Evolutionary conservation across 2,113 vertebrate genomes (phyloP).

Genomic region (Geococcyx californianus): DNA sequence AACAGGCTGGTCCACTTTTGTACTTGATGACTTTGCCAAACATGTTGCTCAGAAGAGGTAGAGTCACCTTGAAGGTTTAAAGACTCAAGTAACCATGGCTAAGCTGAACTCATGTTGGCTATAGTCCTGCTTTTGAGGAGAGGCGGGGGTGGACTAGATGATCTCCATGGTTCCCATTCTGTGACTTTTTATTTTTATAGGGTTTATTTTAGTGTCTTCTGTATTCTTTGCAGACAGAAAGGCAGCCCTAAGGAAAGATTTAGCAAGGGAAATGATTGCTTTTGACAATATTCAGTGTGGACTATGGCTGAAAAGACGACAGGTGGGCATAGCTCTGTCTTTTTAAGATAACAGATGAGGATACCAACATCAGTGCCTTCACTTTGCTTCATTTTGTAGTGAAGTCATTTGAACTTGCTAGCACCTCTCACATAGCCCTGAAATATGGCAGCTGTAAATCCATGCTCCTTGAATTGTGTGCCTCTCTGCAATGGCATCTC

Average conservation of each 20-base stretch:
- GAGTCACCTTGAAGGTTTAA: neutral
- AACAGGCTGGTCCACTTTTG: neutral
- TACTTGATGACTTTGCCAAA: neutral
- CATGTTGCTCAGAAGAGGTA: neutral
- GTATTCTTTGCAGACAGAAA: neutral
- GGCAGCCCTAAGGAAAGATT: neutral
- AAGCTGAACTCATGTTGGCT: neutral
- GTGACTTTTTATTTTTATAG: neutral
- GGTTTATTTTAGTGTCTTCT: neutral
- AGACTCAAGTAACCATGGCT: neutral
- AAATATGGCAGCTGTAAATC: constrained; percentile 39
- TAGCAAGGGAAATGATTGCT: neutral
- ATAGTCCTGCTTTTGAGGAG: neutral
- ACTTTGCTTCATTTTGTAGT: constrained; percentile 20
- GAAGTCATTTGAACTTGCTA: neutral
- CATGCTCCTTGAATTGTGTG: neutral
- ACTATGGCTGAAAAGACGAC: neutral
- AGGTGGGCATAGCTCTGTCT: neutral
- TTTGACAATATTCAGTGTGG: neutral
- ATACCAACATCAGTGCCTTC: neutral
- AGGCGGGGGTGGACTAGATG: neutral
- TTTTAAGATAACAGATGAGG: constrained; percentile 26
- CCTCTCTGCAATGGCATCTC: neutral
- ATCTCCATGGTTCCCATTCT: neutral
- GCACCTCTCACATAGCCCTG: neutral